phyloP scores from a whole-genome alignment of 2,888 invertebrate species.

The Rhingia rostrata region DNA sequence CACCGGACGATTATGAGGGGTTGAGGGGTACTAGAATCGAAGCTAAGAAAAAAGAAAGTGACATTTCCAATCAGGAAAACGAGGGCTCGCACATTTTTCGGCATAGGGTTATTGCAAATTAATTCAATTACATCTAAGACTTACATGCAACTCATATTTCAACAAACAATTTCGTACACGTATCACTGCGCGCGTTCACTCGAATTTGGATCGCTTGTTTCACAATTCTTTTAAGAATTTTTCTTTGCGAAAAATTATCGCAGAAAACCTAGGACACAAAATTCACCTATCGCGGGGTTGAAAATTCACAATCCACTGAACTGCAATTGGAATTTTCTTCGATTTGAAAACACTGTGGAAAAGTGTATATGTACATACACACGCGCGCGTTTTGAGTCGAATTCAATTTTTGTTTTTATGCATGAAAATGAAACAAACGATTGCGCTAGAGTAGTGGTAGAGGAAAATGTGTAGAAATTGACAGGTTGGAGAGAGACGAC shows the following conservation, averaged over 20 bases:
- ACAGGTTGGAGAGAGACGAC: constrained; percentile 32
- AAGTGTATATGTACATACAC: constrained; percentile 30
- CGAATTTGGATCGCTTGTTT: background rate
- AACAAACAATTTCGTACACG: constrained; percentile 2
- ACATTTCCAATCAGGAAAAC: constrained; percentile 38
- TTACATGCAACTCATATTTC: constrained; percentile 50
- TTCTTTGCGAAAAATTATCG: constrained; percentile 54
- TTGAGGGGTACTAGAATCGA: background rate
- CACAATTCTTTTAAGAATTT: constrained; percentile 28
- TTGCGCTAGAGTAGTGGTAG: constrained; percentile 13
- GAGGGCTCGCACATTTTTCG: constrained; percentile 10
- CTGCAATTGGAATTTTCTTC: constrained; percentile 49
- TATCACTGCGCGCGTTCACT: constrained; percentile 48
- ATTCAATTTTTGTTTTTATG: constrained; percentile 35
- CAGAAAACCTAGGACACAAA: constrained; percentile 43
- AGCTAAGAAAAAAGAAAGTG: constrained; percentile 56
- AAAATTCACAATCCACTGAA: constrained; percentile 67
- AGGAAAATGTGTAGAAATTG: constrained; percentile 23
- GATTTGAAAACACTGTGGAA: constrained; percentile 22
- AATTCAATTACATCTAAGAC: background rate
- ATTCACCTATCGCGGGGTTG: constrained; percentile 49
- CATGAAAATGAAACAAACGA: background rate
- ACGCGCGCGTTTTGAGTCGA: constrained; percentile 19
- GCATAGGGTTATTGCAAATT: background rate
- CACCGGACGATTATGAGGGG: constrained; percentile 33